Conservation (phyloP, 2,113 vertebrate species). For the Pangasianodon gigas region DNA sequence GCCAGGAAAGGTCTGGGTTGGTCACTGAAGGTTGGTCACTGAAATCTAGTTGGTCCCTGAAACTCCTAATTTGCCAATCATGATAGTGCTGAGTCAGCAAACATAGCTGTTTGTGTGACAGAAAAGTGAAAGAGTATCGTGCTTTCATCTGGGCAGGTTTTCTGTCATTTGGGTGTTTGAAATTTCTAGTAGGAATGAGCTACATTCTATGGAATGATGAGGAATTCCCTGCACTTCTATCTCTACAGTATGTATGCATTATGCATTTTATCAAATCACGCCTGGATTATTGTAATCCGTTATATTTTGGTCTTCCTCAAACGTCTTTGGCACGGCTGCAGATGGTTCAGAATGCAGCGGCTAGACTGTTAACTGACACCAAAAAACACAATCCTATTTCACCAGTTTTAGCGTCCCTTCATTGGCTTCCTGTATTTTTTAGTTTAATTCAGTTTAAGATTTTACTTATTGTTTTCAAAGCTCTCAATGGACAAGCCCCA, state of each 20-base stretch:
- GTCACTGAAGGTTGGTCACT: neutral
- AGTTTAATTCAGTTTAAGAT: no score
- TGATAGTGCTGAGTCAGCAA: neutral
- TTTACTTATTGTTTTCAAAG: no score
- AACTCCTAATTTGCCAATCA: neutral
- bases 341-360: no score
- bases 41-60: neutral
- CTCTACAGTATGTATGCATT: neutral
- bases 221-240: neutral
- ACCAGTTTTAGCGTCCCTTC: no score
- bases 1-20: conserved; percentile 23
- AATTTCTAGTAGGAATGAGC: neutral
- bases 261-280: no score
- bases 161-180: neutral
- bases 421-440: no score
- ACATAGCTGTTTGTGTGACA: neutral
- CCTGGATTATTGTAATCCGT: no score
- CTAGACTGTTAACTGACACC: no score
- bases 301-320: no score
- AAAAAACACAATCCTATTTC: no score
- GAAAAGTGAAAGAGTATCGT: neutral
- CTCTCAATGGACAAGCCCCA: no score
- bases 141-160: neutral
- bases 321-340: no score
- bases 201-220: neutral